Base-by-base conservation (phyloP, 2,113 vertebrate genomes). In the Bucco capensis region DNA sequence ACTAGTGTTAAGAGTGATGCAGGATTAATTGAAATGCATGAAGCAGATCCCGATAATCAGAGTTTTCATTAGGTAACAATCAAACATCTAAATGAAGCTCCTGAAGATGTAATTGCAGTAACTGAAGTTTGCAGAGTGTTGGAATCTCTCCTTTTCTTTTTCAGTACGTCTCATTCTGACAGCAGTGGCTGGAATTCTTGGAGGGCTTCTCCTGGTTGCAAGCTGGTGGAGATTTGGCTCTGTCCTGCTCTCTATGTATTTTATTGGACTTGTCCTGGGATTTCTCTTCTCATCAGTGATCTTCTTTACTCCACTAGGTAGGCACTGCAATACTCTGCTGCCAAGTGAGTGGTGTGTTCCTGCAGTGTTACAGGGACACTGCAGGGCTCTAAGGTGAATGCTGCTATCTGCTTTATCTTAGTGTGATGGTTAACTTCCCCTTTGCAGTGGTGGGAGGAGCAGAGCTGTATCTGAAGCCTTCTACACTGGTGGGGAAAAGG, bases 171-270 rank as follows among this genome's bases (percentile, higher is more conserved):
- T 99, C 86, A 88, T 94, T 23, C 73, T 99, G 96, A 98, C 98
- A 0, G 97, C 98, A 3, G n/a, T 98, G 25, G 91, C 97, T 9
- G 99, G 99, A 27, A 80, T 98, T 22, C 12, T 97, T 11, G 98
- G 98, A 23, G 99, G 99, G 0, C 91, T 98, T 57, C 31, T 98
- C 84, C 83, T 99, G 96, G 97, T 98, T 51, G 98, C 97, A 78
- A 96, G 94, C n/a, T 99, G 99, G 99, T 99, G 99, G 99, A 97
- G 98, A 44, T 98, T 98, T 25, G 99, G 99, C 5, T 97, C 98
- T 5, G 97, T 99, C 74, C 67, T 97, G 51, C 89, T 98, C 7
- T 99, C 98, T 35, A 92, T 99, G 70, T 62, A 98, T 51, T 95
- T 98, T 69, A 96, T 98, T 2, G 99, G 99, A 27, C 95, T 99